Evolutionary conservation across 1,140 invertebrate species (phyloP).

Genomic region (Lamellibrachia luymesi): DNA sequence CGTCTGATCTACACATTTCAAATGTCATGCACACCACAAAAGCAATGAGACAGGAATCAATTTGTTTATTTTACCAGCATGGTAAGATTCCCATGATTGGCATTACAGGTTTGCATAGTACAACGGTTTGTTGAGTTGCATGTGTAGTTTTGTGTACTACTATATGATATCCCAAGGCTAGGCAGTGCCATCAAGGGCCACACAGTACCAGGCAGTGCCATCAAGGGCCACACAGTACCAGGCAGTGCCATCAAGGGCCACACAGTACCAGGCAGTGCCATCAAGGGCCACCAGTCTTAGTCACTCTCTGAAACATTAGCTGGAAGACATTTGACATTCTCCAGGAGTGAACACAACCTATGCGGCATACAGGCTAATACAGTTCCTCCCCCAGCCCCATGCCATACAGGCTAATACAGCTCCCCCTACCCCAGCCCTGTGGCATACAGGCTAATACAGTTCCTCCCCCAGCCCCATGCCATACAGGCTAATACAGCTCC

Average conservation of each 20-base stretch:
- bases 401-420: no score
- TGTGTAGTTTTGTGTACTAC: neutral
- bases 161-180: no score
- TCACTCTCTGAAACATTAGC: neutral
- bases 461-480: no score
- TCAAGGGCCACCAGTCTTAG: neutral
- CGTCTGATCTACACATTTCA: no score
- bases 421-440: no score
- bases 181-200: neutral
- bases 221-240: neutral
- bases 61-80: neutral
- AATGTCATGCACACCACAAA: neutral
- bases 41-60: neutral
- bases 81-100: neutral
- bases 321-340: neutral
- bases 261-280: neutral
- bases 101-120: neutral
- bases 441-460: no score
- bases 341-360: neutral
- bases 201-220: neutral
- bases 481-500: no score
- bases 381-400: no score
- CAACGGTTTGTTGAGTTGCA: neutral
- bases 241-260: neutral
- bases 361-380: no score